Evolutionary conservation across 1,140 invertebrate species (phyloP).

Genomic region (Drosophila sp.): DNA sequence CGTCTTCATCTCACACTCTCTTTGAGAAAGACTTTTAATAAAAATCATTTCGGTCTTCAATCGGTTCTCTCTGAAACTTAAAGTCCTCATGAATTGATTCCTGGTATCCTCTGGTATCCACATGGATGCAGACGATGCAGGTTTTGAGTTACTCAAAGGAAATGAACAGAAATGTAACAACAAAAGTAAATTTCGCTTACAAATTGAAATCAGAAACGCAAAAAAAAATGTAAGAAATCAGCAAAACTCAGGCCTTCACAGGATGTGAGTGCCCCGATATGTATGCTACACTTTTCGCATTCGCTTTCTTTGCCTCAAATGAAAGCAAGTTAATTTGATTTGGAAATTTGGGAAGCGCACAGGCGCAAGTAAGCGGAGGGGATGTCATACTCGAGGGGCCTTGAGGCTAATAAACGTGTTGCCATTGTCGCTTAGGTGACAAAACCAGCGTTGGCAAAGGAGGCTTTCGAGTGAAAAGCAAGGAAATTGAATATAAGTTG

Average conservation of each 20-base stretch:
- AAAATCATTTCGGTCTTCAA: slow-evolving; percentile 33
- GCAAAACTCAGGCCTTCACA: slow-evolving; percentile 21
- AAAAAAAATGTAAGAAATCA: slow-evolving; percentile 13
- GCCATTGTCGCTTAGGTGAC: slow-evolving; percentile 62
- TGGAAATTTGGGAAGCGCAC: slow-evolving; percentile 61
- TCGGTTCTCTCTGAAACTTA: slow-evolving; percentile 45
- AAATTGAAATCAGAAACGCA: slow-evolving; percentile 42
- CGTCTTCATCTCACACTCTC: no score
- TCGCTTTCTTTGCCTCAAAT: slow-evolving; percentile 52
- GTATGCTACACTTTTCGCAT: slow-evolving; percentile 37
- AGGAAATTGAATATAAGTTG: slow-evolving; percentile 67
- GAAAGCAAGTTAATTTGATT: slow-evolving; percentile 78
- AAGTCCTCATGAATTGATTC: slow-evolving; percentile 28
- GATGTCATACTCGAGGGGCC: slow-evolving; percentile 1
- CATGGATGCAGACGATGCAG: slow-evolving; percentile 48
- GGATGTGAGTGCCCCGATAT: slow-evolving; percentile 33
- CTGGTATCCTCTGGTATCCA: slow-evolving; percentile 15
- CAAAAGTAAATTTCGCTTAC: slow-evolving; percentile 66
- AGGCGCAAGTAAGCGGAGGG: slow-evolving; percentile 8
- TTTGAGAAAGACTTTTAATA: slow-evolving; percentile 53
- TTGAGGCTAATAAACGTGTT: slow-evolving; percentile 63
- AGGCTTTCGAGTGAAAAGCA: slow-evolving; percentile 34
- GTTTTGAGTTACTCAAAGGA: slow-evolving; percentile 67
- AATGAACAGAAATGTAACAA: slow-evolving; percentile 68
- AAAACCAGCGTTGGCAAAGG: slow-evolving; percentile 16